Evolutionary conservation across 2,797 vertebrate species (phyloP).

Genomic region (Microctenopoma stevenorrisi): DNA sequence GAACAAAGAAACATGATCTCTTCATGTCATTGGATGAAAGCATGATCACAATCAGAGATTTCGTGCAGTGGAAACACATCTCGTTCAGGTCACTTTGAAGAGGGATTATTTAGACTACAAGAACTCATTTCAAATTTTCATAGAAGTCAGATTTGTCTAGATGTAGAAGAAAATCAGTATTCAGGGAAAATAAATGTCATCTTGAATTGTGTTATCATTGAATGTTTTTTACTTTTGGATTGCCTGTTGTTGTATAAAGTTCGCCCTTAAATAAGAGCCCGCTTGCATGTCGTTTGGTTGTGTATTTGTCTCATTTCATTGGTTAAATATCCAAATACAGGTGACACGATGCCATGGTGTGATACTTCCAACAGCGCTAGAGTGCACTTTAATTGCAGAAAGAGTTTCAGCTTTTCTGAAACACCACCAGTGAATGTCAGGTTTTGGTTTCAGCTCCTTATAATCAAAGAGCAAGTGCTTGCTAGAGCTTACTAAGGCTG

Average conservation of each 20-base stretch:
- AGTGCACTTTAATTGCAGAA: slow-evolving; percentile 5
- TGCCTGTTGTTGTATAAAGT: not conserved
- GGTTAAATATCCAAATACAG: not conserved
- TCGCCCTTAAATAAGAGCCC: not conserved
- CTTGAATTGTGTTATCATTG: not conserved
- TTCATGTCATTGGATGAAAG: slow-evolving; percentile 48
- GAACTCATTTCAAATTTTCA: slow-evolving; percentile 16
- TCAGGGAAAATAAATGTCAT: not conserved
- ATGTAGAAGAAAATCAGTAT: not conserved
- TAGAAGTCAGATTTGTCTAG: not conserved
- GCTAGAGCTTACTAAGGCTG: slow-evolving; percentile 16
- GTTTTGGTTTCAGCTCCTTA: slow-evolving; percentile 28
- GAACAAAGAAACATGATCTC: slow-evolving; percentile 37
- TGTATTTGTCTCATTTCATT: not conserved
- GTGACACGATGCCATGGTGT: not conserved
- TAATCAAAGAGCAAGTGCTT: slow-evolving; percentile 16
- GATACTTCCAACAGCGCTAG: not conserved
- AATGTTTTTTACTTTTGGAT: not conserved
- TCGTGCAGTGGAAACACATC: slow-evolving; percentile 24
- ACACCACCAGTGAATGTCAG: slow-evolving; percentile 8
- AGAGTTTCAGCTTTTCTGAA: not conserved
- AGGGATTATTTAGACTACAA: slow-evolving; percentile 32
- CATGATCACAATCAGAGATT: slow-evolving; percentile 34
- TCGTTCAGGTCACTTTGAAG: slow-evolving; percentile 44
- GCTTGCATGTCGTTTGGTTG: not conserved